Evolutionary conservation across 1,140 invertebrate genomes (phyloP), one percentile per base, ranked within the genome.

Genomic region (Drosophila bipectinata): DNA sequence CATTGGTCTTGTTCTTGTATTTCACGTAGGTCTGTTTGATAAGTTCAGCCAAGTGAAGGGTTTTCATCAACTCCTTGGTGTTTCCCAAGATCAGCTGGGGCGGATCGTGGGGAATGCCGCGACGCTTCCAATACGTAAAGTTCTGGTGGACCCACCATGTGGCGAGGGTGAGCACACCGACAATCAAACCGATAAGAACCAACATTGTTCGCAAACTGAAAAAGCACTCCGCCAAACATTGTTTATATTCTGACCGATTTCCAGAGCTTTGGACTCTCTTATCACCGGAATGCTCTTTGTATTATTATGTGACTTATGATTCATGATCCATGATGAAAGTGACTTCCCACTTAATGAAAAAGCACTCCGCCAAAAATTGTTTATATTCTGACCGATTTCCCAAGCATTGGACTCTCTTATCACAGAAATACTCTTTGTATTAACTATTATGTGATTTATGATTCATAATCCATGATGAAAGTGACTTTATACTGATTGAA

Each of bases 51-150:
- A 83, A 3, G 7, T 63, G 58, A 8, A 60, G 53, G 0, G 59
- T 49, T 14, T 47, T 69, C 57, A 37, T 51, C 7, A 79, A n/a
- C 34, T 69, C 48, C 37, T 54, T 8, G 0, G 59, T 18, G 41
- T 92, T 92, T 44, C 92, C 92, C 5, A 78, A 49, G 1, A 79
- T 58, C 2, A 91, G 76, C 34, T 56, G 51, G 2, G 91, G 91
- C 2, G 73, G 34, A 2, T 92, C 72, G 34, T 92, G 90, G 0
- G 90, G 90, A 4, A 93, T 83, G 9, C 91, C 90, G 28, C 89
- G 91, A 9, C 51, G 72, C 58, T 76, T 77, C 92, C 92, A 93
- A 67, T 85, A 87, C 5, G 61, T 69, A 15, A 59, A 37, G 6
- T 51, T 60, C 4, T 63, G 59, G 47, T 55, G 32, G 3, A 72